phyloP scores from a whole-genome alignment of 2,888 invertebrate species.

The Ectropis crepuscularia region DNA sequence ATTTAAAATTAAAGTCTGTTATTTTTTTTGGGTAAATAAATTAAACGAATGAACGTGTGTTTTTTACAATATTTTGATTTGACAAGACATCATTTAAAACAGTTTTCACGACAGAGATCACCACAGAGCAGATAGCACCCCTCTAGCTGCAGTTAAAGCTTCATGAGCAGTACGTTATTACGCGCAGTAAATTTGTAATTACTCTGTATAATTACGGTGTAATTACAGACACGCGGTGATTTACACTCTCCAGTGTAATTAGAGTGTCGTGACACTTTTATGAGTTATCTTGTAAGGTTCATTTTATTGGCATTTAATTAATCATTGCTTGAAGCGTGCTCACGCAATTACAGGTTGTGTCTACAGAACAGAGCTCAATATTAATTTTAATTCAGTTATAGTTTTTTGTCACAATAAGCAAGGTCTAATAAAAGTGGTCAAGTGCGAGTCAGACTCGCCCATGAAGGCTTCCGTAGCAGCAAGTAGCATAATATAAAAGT shows the following conservation, averaged over 20 bases:
- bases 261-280: conserved; percentile 21
- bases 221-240: conserved; percentile 27
- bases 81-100: too few relatives aligned
- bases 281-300: conserved; percentile 14
- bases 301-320: conserved; percentile 5
- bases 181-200: conserved; percentile 21
- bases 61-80: too few relatives aligned
- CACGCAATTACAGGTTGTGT: not conserved
- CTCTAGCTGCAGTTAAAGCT: conserved; percentile 2
- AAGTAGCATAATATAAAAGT: too few relatives aligned
- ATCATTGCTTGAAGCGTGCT: conserved; percentile 1
- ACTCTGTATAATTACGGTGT: conserved; percentile 17
- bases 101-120: too few relatives aligned
- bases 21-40: too few relatives aligned
- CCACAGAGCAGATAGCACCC: not conserved
- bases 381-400: too few relatives aligned
- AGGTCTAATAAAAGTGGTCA: too few relatives aligned
- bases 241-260: conserved; percentile 25
- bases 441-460: too few relatives aligned
- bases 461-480: too few relatives aligned
- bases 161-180: conserved; percentile 18
- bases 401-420: too few relatives aligned
- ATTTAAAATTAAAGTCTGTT: too few relatives aligned
- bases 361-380: not conserved
- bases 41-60: too few relatives aligned